Evolutionary conservation across 2,113 vertebrate species (phyloP).

Genomic region (Embiotoca jacksoni): DNA sequence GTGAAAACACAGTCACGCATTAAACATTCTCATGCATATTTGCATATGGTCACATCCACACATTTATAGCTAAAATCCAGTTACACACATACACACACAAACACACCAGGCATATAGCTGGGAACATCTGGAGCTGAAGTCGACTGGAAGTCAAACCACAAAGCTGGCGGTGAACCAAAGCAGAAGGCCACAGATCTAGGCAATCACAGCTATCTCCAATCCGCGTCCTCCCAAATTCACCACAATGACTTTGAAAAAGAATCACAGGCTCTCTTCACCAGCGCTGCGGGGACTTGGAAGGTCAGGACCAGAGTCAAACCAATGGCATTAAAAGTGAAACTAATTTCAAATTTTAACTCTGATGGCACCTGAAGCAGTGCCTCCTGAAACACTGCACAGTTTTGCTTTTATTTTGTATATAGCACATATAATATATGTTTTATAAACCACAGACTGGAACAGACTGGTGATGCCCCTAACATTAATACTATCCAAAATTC

Average conservation of each 20-base stretch:
- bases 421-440: too few species aligned
- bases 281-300: slow-evolving; percentile 40
- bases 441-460: not conserved
- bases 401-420: not conserved
- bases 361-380: not conserved
- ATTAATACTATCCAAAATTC: too few species aligned
- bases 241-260: slow-evolving; percentile 74
- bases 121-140: slow-evolving; percentile 84
- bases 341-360: slow-evolving; percentile 24
- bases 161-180: slow-evolving; percentile 64
- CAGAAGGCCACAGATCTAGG: slow-evolving; percentile 68
- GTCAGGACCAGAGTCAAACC: slow-evolving; percentile 60
- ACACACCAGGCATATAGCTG: slow-evolving; percentile 48
- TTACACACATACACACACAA: slow-evolving; percentile 35
- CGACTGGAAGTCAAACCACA: slow-evolving; percentile 77
- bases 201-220: slow-evolving; percentile 58
- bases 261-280: slow-evolving; percentile 46
- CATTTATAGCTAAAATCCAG: slow-evolving; percentile 15
- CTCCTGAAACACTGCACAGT: not conserved
- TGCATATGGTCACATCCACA: slow-evolving; percentile 41
- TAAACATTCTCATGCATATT: not conserved
- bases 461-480: not conserved
- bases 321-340: slow-evolving; percentile 49
- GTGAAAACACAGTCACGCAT: slow-evolving; percentile 31
- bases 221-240: slow-evolving; percentile 41